phyloP scores from a whole-genome alignment of 2,888 invertebrate species.

The Melipona bicolor region DNA sequence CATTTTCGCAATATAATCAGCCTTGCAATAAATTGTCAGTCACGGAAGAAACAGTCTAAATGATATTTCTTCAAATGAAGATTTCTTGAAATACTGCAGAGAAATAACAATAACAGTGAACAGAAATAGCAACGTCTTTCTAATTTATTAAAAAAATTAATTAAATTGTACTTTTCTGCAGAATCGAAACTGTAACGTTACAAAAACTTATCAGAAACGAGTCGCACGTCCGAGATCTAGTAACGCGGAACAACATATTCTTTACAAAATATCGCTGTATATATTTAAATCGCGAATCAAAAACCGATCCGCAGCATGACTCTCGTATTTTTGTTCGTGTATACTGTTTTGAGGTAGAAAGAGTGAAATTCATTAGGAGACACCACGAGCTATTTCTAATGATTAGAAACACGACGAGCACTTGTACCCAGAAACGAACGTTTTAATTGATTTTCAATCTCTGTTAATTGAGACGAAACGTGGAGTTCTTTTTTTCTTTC shows the following conservation, averaged over 20 bases:
- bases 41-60: background rate
- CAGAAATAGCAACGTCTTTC: background rate
- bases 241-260: conserved; percentile 1
- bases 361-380: conserved; percentile 38
- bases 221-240: background rate
- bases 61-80: background rate
- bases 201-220: background rate
- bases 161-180: background rate
- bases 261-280: background rate
- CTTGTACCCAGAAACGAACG: background rate
- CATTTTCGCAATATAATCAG: background rate
- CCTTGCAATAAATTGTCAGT: background rate
- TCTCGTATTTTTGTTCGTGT: conserved; percentile 21
- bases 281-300: conserved; percentile 19
- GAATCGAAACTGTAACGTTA: background rate
- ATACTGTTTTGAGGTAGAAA: conserved; percentile 54
- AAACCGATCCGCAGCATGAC: conserved; percentile 36
- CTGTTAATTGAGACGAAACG: conserved; percentile 27
- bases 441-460: conserved; percentile 37
- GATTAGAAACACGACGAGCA: conserved; percentile 27
- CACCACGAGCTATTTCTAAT: conserved; percentile 17
- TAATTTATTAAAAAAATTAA: background rate
- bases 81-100: background rate
- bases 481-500: conserved; percentile 1
- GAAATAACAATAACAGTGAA: background rate